These are phyloP conservation scores for Pterocles orientalis DNA, from an alignment of 2,113 vertebrate species.

Conservation along the genomic window DNA sequence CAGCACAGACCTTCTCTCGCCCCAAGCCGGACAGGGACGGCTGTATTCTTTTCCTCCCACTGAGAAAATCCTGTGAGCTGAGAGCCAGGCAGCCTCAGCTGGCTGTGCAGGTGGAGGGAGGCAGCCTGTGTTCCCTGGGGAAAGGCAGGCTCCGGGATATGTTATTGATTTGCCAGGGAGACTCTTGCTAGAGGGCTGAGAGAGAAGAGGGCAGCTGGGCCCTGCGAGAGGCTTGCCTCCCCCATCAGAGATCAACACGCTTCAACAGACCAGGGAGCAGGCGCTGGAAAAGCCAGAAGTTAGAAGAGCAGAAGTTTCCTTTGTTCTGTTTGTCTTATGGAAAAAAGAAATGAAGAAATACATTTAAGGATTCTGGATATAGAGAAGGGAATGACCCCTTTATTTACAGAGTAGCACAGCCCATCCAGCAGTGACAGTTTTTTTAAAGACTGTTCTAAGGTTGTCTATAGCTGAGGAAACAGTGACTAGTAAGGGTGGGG, in stretches of 20 bases:
- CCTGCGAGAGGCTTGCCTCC: background rate
- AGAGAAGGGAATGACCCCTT: background rate
- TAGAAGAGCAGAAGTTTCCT: background rate
- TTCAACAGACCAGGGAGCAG: background rate
- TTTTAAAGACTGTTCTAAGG: background rate
- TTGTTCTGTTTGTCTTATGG: background rate
- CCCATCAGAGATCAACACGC: background rate
- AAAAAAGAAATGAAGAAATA: background rate
- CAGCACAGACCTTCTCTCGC: accelerated
- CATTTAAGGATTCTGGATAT: background rate
- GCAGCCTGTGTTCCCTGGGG: background rate
- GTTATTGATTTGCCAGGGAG: background rate
- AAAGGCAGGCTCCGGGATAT: background rate
- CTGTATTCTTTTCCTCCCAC: background rate
- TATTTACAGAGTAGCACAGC: background rate
- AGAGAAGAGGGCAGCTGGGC: background rate
- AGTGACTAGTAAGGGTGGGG: background rate
- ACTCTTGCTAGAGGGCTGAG: background rate
- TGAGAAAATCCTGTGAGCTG: background rate
- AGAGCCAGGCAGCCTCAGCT: background rate
- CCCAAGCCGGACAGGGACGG: accelerated
- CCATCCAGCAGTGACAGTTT: background rate
- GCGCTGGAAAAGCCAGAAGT: background rate
- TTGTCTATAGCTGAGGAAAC: background rate
- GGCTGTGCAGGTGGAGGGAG: background rate